These are phyloP conservation scores for Cosmia pyralina DNA, from an alignment of 2,888 invertebrate species.

Conservation along the genomic window DNA sequence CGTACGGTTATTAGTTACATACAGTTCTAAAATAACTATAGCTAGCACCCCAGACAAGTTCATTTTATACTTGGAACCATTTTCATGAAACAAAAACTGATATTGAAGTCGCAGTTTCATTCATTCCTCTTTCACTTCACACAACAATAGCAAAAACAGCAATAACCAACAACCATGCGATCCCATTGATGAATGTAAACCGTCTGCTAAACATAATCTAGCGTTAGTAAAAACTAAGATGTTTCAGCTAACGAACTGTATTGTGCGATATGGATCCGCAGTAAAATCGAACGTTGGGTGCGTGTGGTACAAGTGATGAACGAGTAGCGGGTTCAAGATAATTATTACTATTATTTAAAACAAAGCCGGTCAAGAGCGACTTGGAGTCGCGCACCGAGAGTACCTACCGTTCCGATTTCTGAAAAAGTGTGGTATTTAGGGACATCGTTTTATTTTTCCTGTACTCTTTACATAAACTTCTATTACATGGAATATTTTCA, in stretches of 20 bases:
- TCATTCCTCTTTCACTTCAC: neutral
- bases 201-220: constrained; percentile 73
- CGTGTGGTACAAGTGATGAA: constrained; percentile 56
- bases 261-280: constrained; percentile 80
- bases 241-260: constrained; percentile 86
- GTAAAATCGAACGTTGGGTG: constrained; percentile 77
- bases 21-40: neutral
- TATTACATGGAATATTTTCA: too few relatives aligned
- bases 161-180: constrained; percentile 58
- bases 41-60: too few relatives aligned
- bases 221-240: constrained; percentile 79
- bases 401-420: too few relatives aligned
- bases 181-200: constrained; percentile 72
- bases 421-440: too few relatives aligned
- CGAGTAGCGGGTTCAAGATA: neutral
- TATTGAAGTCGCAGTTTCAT: constrained; percentile 15
- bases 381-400: too few relatives aligned
- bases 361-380: too few relatives aligned
- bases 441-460: too few relatives aligned
- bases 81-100: constrained; percentile 17
- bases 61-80: neutral
- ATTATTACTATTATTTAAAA: too few relatives aligned
- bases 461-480: too few relatives aligned
- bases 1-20: neutral
- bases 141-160: constrained; percentile 43